A percentile compares a stretch with the other conserved stretches of the same genome.
Conservation (phyloP, 1,140 invertebrate genomes). For the Octopus sinensis region DNA sequence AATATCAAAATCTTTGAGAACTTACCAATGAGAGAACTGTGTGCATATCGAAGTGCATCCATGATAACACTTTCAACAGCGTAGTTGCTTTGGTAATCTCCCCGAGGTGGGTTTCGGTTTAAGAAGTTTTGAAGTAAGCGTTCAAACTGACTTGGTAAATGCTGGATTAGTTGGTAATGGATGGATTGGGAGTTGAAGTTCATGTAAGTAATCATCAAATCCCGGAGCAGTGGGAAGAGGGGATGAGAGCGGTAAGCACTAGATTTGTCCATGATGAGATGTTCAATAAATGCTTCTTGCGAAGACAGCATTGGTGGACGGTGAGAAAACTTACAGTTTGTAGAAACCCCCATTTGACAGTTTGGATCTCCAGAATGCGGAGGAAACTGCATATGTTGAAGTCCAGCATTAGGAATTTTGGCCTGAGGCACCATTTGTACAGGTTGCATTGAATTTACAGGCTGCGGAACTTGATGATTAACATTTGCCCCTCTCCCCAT, state of each 20-base stretch:
- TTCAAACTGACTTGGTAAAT: slow-evolving; percentile 52
- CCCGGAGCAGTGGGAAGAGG: slow-evolving; percentile 52
- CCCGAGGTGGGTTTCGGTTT: slow-evolving; percentile 46
- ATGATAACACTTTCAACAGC: slow-evolving; percentile 54
- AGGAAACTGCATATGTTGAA: slow-evolving; percentile 15
- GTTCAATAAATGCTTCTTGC: slow-evolving; percentile 54
- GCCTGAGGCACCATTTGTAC: not conserved
- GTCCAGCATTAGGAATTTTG: slow-evolving; percentile 6
- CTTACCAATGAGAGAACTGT: slow-evolving; percentile 54
- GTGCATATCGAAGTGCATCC: slow-evolving; percentile 54
- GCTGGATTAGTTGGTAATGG: slow-evolving; percentile 52
- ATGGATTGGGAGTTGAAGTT: slow-evolving; percentile 53
- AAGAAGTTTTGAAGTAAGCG: slow-evolving; percentile 53
- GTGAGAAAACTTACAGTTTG: slow-evolving; percentile 30
- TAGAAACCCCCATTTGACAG: slow-evolving; percentile 7
- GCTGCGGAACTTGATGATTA: not conserved
- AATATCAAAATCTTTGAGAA: not conserved
- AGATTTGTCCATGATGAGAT: slow-evolving; percentile 51
- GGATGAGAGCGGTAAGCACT: slow-evolving; percentile 55
- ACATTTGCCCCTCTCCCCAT: not conserved
- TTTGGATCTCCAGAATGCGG: slow-evolving; percentile 12
- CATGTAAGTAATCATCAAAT: slow-evolving; percentile 56
- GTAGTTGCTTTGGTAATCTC: slow-evolving; percentile 49
- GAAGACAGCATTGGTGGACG: slow-evolving; percentile 47
- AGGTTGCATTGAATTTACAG: not conserved